Percentiles rank a stretch among this genome's conserved stretches.
phyloP scores from a whole-genome alignment of 2,797 vertebrate species.

The Amazona ochrocephala region DNA sequence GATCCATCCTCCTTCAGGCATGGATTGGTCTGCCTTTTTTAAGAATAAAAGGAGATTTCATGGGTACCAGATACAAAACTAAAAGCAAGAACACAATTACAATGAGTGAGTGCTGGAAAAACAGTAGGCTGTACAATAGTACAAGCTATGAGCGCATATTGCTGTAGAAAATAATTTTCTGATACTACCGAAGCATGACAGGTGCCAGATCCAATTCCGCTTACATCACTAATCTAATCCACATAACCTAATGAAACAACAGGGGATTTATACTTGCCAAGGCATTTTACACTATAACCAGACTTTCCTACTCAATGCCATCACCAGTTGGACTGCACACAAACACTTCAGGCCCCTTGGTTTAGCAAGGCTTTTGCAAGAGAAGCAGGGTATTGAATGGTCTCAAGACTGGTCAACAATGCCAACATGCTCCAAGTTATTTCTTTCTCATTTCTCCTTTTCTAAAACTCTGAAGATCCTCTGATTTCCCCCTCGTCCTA shows the following conservation, averaged over 20 bases:
- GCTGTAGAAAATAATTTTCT: neutral
- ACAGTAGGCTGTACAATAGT: neutral
- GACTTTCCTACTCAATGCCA: neutral
- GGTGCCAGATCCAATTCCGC: neutral
- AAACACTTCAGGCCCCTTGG: neutral
- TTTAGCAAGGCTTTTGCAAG: neutral
- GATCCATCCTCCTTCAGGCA: neutral
- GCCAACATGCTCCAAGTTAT: neutral
- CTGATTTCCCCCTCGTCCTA: neutral
- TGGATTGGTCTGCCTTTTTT: neutral
- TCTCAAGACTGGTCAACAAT: neutral
- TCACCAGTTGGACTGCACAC: neutral
- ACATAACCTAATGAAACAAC: neutral
- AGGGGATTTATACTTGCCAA: neutral
- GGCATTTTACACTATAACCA: neutral
- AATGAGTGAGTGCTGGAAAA: neutral
- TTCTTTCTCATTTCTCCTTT: neutral
- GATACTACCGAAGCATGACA: neutral
- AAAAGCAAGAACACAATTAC: neutral
- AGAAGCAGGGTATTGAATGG: neutral
- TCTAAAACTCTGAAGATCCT: neutral
- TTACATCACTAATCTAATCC: neutral
- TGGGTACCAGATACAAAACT: neutral
- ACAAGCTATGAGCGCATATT: neutral
- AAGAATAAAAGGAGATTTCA: neutral